Percentiles rank a stretch among this genome's conserved stretches.
phyloP scores from a whole-genome alignment of 2,888 invertebrate genomes.

The Hyposoter dolosus region DNA sequence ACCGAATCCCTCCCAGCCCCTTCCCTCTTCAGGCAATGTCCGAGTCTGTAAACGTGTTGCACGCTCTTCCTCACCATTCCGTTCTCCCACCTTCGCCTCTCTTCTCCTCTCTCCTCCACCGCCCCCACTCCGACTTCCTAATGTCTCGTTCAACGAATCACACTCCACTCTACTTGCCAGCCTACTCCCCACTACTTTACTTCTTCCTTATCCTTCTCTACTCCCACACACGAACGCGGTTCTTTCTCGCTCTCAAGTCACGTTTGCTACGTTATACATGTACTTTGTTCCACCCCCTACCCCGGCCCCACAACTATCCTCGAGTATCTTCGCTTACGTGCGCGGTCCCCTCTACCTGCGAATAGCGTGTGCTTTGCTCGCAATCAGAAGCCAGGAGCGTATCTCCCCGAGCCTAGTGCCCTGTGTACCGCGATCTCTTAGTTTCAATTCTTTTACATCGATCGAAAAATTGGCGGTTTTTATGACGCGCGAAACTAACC shows the following conservation, averaged over 20 bases:
- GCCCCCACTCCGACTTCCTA: slow-evolving; percentile 28
- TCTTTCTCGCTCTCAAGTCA: slow-evolving; percentile 32
- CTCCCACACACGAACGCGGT: slow-evolving; percentile 74
- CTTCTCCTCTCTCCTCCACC: slow-evolving; percentile 29
- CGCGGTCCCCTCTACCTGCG: slow-evolving; percentile 66
- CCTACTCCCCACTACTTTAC: slow-evolving; percentile 19
- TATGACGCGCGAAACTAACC: neutral
- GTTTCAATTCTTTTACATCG: neutral
- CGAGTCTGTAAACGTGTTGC: slow-evolving; percentile 59
- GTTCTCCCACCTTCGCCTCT: slow-evolving; percentile 41
- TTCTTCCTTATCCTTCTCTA: slow-evolving; percentile 54
- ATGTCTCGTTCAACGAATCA: slow-evolving; percentile 56
- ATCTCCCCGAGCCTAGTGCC: neutral
- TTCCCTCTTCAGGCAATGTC: slow-evolving; percentile 49
- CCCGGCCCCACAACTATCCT: slow-evolving; percentile 35
- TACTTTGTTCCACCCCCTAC: slow-evolving; percentile 9
- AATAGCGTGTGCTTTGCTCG: slow-evolving; percentile 57
- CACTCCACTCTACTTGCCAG: slow-evolving; percentile 55
- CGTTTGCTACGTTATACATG: slow-evolving; percentile 15
- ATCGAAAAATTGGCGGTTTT: neutral
- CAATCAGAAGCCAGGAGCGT: slow-evolving; percentile 58
- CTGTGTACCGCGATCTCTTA: neutral
- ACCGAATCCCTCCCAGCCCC: slow-evolving; percentile 36
- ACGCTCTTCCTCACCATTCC: slow-evolving; percentile 42
- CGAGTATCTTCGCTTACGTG: slow-evolving; percentile 61